Percentiles rank a stretch among this genome's conserved stretches.
These are phyloP conservation scores for Vesta saturnalis DNA, from an alignment of 2,888 invertebrate species.

Conservation along the genomic window DNA sequence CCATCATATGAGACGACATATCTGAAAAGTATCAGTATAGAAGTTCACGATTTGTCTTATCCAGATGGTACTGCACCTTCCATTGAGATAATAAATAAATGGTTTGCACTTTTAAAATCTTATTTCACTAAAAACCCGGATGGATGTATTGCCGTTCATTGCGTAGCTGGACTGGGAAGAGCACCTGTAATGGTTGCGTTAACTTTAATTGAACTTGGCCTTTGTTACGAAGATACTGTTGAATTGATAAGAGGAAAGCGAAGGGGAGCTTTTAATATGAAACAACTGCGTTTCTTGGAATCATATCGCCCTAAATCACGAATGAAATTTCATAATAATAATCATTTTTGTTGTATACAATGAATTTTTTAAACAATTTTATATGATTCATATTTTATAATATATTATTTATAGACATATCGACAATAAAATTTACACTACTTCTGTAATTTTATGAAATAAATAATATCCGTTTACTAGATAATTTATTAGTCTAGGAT, in stretches of 20 bases:
- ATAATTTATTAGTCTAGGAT: too few relatives aligned
- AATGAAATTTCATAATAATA: conserved; percentile 91
- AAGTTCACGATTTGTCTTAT: conserved; percentile 94
- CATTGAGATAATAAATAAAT: conserved; percentile 89
- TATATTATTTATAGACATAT: too few relatives aligned
- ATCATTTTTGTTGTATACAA: conserved; percentile 91
- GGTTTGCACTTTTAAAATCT: conserved; percentile 85
- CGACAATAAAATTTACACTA: too few relatives aligned
- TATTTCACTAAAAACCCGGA: conserved; percentile 86
- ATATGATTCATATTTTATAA: too few relatives aligned
- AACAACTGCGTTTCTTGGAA: conserved; percentile 96
- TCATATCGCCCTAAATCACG: conserved; percentile 98
- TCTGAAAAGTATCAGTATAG: conserved; percentile 88
- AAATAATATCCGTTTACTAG: too few relatives aligned
- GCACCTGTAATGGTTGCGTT: conserved; percentile 98
- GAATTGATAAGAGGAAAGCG: conserved; percentile 92
- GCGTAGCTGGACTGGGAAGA: conserved; percentile 97
- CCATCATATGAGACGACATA: conserved; percentile 95
- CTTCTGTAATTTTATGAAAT: too few relatives aligned
- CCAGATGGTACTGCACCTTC: conserved; percentile 95
- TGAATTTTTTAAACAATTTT: conserved; percentile 12
- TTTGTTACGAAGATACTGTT: conserved; percentile 98
- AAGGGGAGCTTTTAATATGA: conserved; percentile 98
- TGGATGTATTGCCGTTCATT: conserved; percentile 96
- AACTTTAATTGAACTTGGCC: conserved; percentile 96